Conservation (phyloP, 1,140 invertebrate genomes). For the Caerostris extrusa region DNA sequence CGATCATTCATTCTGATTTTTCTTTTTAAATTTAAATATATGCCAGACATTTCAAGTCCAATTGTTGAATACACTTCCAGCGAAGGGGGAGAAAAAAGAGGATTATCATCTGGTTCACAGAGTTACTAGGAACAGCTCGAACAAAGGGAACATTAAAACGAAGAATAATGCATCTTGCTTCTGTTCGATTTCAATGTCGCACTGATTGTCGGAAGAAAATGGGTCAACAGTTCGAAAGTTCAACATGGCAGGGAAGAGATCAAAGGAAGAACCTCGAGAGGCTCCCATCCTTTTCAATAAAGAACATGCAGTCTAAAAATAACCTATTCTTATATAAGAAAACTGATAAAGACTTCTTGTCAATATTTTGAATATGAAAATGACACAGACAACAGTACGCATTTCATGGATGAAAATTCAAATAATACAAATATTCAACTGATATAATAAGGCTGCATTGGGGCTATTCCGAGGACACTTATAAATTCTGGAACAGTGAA, state of each 20-base stretch:
- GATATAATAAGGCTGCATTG: too few relatives aligned
- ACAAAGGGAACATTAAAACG: conserved; percentile 19
- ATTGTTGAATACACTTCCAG: too few relatives aligned
- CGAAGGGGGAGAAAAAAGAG: neutral
- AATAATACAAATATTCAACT: too few relatives aligned
- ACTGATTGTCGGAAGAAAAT: conserved; percentile 40
- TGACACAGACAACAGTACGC: too few relatives aligned
- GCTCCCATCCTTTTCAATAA: neutral
- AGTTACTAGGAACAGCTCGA: conserved; percentile 17
- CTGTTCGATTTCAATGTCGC: conserved; percentile 42
- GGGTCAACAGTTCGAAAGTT: conserved; percentile 72
- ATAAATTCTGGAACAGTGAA: too few relatives aligned
- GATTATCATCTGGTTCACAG: conserved; percentile 42
- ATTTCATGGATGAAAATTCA: too few relatives aligned
- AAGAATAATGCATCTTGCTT: neutral
- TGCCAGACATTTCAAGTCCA: too few relatives aligned
- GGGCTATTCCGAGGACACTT: too few relatives aligned
- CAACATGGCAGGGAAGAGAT: conserved; percentile 33
- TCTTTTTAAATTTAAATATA: too few relatives aligned
- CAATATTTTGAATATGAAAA: too few relatives aligned
- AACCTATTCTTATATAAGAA: conserved; percentile 20
- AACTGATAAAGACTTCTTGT: neutral
- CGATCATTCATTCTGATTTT: too few relatives aligned
- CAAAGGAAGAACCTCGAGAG: conserved; percentile 6
- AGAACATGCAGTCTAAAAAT: conserved; percentile 12